Percentiles rank a stretch among this genome's conserved stretches.
Conservation (phyloP, 1,140 invertebrate species). For the Drosophila bipectinata region DNA sequence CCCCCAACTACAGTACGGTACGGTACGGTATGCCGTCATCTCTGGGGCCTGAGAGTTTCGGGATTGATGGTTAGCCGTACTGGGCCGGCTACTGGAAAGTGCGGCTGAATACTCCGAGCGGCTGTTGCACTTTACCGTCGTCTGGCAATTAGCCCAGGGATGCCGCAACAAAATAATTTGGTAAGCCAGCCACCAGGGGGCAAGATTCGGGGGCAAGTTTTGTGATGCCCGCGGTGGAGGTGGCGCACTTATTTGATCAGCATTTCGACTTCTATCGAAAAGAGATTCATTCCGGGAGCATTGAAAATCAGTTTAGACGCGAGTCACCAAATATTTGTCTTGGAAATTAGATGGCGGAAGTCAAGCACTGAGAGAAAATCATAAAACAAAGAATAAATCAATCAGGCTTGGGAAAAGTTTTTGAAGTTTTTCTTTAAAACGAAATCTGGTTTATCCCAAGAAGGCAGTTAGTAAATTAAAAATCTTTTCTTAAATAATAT, state of each 20-base stretch:
- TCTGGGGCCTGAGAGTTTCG: constrained; percentile 24
- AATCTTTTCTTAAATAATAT: not conserved
- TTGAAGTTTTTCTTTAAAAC: no score
- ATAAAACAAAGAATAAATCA: not conserved
- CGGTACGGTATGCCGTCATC: constrained; percentile 28
- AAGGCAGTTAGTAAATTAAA: no score
- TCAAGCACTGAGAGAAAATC: constrained; percentile 25
- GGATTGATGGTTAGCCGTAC: constrained; percentile 68
- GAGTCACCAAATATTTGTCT: constrained; percentile 69
- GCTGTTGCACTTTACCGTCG: constrained; percentile 74
- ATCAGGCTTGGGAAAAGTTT: not conserved
- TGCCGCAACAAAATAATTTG: constrained; percentile 81
- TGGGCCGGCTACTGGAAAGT: constrained; percentile 21
- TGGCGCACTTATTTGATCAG: constrained; percentile 72
- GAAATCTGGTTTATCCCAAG: no score
- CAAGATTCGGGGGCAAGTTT: constrained; percentile 10
- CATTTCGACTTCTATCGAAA: constrained; percentile 19
- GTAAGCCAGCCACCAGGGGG: constrained; percentile 61
- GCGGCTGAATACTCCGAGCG: constrained; percentile 3
- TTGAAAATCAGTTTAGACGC: constrained; percentile 58
- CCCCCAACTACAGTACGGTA: constrained; percentile 54
- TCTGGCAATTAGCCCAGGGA: constrained; percentile 80
- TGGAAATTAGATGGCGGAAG: constrained; percentile 57
- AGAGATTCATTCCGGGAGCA: constrained; percentile 24
- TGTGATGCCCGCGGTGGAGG: constrained; percentile 26